These are phyloP conservation scores for Microplitis mediator DNA, from an alignment of 1,140 invertebrate species.

Conservation along the genomic window DNA sequence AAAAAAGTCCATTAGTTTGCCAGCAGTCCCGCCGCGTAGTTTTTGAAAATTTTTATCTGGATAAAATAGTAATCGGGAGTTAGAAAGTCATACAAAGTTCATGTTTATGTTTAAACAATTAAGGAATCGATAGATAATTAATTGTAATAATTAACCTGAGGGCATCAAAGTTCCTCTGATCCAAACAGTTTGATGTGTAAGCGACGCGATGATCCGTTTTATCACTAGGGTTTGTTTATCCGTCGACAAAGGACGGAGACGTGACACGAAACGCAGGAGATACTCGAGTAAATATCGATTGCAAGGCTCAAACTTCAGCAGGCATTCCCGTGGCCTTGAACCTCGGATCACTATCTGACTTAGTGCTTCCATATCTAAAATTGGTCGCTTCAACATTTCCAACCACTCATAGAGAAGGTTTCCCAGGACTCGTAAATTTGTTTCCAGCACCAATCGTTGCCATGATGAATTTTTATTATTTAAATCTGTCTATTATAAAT, in stretches of 20 bases:
- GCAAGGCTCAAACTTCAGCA: slow-evolving; percentile 68
- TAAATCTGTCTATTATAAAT: slow-evolving; percentile 63
- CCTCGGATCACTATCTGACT: slow-evolving; percentile 70
- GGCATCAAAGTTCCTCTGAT: slow-evolving; percentile 66
- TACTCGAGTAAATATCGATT: slow-evolving; percentile 75
- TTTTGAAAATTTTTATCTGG: slow-evolving; percentile 56
- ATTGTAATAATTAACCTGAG: slow-evolving; percentile 46
- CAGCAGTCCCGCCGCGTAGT: slow-evolving; percentile 61
- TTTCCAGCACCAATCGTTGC: slow-evolving; percentile 70
- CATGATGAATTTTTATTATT: slow-evolving; percentile 73
- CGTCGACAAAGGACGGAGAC: slow-evolving; percentile 67
- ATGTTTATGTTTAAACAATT: background rate
- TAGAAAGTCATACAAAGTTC: background rate
- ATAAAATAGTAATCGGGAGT: background rate
- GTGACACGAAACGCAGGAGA: slow-evolving; percentile 72
- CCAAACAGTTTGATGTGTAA: slow-evolving; percentile 70
- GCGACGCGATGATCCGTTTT: slow-evolving; percentile 67
- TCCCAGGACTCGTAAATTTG: slow-evolving; percentile 67
- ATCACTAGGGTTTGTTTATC: slow-evolving; percentile 67
- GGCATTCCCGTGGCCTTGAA: slow-evolving; percentile 66
- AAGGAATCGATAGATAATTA: background rate
- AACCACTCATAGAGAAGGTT: slow-evolving; percentile 74
- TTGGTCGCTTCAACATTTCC: slow-evolving; percentile 70
- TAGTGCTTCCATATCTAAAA: slow-evolving; percentile 71
- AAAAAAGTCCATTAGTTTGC: slow-evolving; percentile 61